Evolutionary conservation across 2,113 vertebrate species (phyloP).

Genomic region (Zapornia atra): DNA sequence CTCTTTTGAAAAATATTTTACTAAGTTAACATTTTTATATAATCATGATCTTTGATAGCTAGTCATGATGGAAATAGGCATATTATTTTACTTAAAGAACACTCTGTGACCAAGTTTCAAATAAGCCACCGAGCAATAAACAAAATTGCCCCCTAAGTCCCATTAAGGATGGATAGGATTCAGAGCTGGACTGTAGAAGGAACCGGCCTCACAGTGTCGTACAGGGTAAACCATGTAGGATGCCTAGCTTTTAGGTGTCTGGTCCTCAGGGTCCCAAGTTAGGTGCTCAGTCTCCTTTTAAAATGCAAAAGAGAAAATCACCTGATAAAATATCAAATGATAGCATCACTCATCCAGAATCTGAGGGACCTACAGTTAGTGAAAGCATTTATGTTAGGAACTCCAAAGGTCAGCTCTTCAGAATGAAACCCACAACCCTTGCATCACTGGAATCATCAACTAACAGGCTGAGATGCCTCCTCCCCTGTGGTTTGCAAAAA

Average conservation of each 20-base stretch:
- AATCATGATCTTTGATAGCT: neutral
- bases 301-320: neutral
- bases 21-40: neutral
- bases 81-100: neutral
- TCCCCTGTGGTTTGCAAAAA: neutral
- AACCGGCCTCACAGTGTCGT: neutral
- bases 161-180: neutral
- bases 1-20: neutral
- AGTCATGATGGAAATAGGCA: neutral
- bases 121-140: neutral
- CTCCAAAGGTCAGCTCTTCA: neutral
- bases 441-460: neutral
- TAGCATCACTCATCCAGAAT: neutral
- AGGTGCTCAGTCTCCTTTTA: neutral
- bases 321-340: neutral
- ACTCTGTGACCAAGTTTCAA: neutral
- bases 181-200: neutral
- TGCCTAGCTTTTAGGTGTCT: neutral
- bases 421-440: neutral
- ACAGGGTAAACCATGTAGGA: neutral
- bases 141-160: neutral
- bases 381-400: neutral
- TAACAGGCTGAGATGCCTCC: neutral
- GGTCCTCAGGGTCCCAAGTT: neutral
- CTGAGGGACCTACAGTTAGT: rapidly evolving